Evolutionary conservation across 2,113 vertebrate species (phyloP), one percentile per base, ranked within the genome.

Genomic region (Laterallus jamaicensis): DNA sequence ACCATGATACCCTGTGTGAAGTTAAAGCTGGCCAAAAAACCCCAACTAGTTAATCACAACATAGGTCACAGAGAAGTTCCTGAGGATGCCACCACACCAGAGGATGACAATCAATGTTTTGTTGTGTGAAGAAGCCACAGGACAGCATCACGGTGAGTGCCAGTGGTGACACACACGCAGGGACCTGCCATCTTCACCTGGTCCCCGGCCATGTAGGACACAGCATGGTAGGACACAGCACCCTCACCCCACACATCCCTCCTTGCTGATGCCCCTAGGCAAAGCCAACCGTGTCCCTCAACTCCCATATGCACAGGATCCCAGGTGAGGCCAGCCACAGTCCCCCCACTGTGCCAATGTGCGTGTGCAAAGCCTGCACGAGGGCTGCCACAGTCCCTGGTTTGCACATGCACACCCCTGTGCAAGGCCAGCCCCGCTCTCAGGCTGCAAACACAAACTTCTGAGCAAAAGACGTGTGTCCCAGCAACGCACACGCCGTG

Each of bases 221-320:
- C 6, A 12, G n/a, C 0, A 1, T 8, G 8, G 20, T 35, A 59
- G 32, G 54, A 59, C 31, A 55, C 9, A 24, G 60, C 11, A 75
- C 2, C 6, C 10, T 29, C 6, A 1, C 35, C 16, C 35, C 0
- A 0, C 0, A 1, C 7, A 22, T 18, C 40, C 44, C 20, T 21
- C 24, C 16, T 7, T 17, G 37, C 60, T 70, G 16, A 12, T 18
- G 32, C 6, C 8, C 26, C 49, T 11, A 35, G 5, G 18, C 31
- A 15, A 54, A 18, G 29, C 37, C n/a, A 54, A 28, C 3, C 22
- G 5, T 54, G 32, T 21, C 26, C 39, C 39, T 32, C 17, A 2
- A 21, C 2, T 22, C 25, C 39, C 8, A 3, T 5, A 68, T 11
- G 20, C 32, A 25, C 0, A 5, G 10, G 29, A 19, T 6, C 1